Evolutionary conservation across 1,140 invertebrate species (phyloP).

Genomic region (Riptortus pedestris): DNA sequence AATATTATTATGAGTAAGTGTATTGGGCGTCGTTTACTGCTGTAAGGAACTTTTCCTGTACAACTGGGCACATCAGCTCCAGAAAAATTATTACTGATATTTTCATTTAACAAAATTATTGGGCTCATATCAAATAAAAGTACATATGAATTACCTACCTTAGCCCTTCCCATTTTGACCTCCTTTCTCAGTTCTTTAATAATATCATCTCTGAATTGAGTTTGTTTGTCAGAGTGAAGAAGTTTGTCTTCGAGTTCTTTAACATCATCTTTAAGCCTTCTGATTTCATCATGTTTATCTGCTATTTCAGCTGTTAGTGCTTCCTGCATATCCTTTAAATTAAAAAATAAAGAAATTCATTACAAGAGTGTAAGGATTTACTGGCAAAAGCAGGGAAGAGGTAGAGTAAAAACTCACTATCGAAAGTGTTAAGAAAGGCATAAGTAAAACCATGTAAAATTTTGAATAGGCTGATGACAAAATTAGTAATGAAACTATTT

Average conservation of each 20-base stretch:
- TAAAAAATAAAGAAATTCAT: not conserved
- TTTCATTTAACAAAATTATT: not conserved
- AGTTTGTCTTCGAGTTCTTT: constrained; percentile 40
- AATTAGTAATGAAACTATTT: too few relatives aligned
- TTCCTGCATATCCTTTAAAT: constrained; percentile 37
- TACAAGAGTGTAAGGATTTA: too few relatives aligned
- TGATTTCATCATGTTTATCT: constrained; percentile 40
- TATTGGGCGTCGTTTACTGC: too few relatives aligned
- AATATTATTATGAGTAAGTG: too few relatives aligned
- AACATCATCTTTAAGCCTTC: constrained; percentile 37
- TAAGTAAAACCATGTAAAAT: too few relatives aligned
- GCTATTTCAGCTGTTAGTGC: constrained; percentile 42
- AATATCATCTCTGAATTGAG: constrained; percentile 43
- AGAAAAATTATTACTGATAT: not conserved
- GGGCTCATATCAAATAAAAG: too few relatives aligned
- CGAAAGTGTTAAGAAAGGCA: too few relatives aligned
- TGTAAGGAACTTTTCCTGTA: too few relatives aligned
- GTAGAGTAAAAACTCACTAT: too few relatives aligned
- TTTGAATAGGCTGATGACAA: too few relatives aligned
- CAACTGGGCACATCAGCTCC: too few relatives aligned
- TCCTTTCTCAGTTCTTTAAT: constrained; percentile 44
- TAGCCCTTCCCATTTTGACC: constrained; percentile 35
- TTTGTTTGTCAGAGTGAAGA: constrained; percentile 38
- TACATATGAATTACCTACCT: constrained; percentile 24
- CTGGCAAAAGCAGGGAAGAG: too few relatives aligned